These are phyloP conservation scores for Neomicropteryx cornuta DNA, from an alignment of 1,140 invertebrate genomes.

Conservation along the genomic window DNA sequence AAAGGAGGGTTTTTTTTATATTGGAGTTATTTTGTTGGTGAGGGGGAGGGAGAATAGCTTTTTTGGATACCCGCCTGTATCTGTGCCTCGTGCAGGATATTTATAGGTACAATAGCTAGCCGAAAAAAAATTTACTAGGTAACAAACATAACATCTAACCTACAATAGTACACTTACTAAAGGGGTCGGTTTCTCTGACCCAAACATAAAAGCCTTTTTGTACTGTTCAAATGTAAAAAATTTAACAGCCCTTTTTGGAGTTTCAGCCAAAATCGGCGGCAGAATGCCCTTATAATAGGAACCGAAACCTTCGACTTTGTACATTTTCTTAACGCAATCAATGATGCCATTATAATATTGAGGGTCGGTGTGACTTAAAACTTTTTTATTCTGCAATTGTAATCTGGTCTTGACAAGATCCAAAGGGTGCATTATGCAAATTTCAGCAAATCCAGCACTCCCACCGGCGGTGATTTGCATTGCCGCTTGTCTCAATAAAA, in stretches of 20 bases:
- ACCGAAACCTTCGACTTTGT: conserved; percentile 65
- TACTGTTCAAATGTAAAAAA: conserved; percentile 92
- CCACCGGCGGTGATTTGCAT: conserved; percentile 83
- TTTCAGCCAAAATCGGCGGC: conserved; percentile 88
- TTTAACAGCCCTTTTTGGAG: conserved; percentile 87
- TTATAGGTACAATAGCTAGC: too few species aligned
- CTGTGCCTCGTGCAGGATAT: too few species aligned
- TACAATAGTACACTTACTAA: conserved; percentile 41
- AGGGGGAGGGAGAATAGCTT: too few species aligned
- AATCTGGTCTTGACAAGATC: conserved; percentile 79
- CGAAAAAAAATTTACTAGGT: too few species aligned
- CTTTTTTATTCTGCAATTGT: conserved; percentile 28
- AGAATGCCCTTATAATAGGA: conserved; percentile 88
- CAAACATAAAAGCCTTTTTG: conserved; percentile 74
- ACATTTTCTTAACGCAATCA: conserved; percentile 86
- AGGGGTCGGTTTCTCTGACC: conserved; percentile 55
- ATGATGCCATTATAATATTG: conserved; percentile 66
- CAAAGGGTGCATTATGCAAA: conserved; percentile 91
- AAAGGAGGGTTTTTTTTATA: too few species aligned
- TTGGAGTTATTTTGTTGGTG: too few species aligned
- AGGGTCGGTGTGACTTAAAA: conserved; percentile 37
- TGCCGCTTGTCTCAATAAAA: conserved; percentile 53
- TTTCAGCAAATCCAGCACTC: conserved; percentile 86
- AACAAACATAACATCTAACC: too few species aligned
- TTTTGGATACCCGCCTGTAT: too few species aligned